Conservation (phyloP, 2,113 vertebrate species). For the Datnioides undecimradiatus region DNA sequence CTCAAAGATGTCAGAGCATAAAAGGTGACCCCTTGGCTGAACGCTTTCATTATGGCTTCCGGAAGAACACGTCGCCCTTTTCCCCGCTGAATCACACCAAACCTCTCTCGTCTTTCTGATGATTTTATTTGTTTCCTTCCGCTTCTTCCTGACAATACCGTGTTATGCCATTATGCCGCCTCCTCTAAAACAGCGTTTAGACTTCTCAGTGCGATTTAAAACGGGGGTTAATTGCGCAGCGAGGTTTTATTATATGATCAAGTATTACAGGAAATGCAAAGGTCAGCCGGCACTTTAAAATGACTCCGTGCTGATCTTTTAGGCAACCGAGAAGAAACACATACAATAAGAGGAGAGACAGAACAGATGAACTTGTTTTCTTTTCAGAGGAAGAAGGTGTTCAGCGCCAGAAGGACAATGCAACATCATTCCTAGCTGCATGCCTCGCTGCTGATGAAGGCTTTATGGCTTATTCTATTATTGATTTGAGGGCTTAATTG, state of each 20-base stretch:
- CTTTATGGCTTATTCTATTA: too few relatives aligned
- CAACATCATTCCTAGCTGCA: too few relatives aligned
- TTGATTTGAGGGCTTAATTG: too few relatives aligned
- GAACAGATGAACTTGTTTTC: background rate
- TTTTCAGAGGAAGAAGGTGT: too few relatives aligned
- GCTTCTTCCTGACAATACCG: background rate
- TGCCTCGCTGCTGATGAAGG: too few relatives aligned
- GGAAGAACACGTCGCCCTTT: background rate
- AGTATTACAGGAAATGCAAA: conserved; percentile 1
- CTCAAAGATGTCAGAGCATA: conserved; percentile 6
- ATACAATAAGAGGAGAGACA: background rate
- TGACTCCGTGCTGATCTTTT: background rate
- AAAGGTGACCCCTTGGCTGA: conserved; percentile 21
- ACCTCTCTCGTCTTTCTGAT: background rate
- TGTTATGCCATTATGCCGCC: background rate
- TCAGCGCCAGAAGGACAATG: too few relatives aligned
- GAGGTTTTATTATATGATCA: background rate
- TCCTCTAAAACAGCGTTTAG: conserved; percentile 5
- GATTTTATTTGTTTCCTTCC: background rate
- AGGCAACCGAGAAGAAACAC: background rate
- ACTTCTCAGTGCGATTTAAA: background rate
- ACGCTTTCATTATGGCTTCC: background rate
- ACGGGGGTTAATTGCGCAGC: conserved; percentile 13
- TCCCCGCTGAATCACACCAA: background rate
- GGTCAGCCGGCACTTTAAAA: background rate